These are phyloP conservation scores for Cantharis rustica DNA, from an alignment of 2,888 invertebrate species.

Conservation along the genomic window DNA sequence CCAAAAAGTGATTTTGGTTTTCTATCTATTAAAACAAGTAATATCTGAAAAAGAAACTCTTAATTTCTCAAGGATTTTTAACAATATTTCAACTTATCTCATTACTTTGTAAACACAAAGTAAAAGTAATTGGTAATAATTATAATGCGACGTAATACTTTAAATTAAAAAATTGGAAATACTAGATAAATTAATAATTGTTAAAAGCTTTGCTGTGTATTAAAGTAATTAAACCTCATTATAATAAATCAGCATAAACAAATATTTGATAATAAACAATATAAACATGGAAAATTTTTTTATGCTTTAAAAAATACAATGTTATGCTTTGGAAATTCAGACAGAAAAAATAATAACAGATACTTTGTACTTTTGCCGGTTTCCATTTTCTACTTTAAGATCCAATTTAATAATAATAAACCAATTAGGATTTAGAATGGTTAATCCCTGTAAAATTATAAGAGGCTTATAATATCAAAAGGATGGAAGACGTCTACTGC, in stretches of 20 bases:
- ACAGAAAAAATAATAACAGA: too few relatives aligned
- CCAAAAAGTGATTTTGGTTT: too few relatives aligned
- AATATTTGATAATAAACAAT: not conserved
- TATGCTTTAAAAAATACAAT: not conserved
- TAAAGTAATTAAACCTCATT: not conserved
- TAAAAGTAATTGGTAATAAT: not conserved
- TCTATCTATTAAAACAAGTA: too few relatives aligned
- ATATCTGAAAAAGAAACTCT: too few relatives aligned
- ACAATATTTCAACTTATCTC: too few relatives aligned
- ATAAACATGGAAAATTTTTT: not conserved
- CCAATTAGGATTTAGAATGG: not conserved
- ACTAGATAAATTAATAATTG: not conserved
- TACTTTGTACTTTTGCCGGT: not conserved
- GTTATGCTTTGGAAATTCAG: not conserved
- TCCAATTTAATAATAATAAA: not conserved
- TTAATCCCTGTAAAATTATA: not conserved
- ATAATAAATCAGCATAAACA: not conserved
- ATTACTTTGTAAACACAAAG: not conserved
- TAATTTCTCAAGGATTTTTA: too few relatives aligned
- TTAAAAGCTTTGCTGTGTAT: not conserved
- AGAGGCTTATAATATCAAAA: not conserved
- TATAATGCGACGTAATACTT: not conserved
- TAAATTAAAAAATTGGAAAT: not conserved
- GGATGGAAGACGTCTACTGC: not conserved
- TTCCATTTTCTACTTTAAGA: not conserved